Evolutionary conservation across 2,888 invertebrate genomes (phyloP), one percentile per base, ranked within the genome.

Genomic region (Ametastegia equiseti): DNA sequence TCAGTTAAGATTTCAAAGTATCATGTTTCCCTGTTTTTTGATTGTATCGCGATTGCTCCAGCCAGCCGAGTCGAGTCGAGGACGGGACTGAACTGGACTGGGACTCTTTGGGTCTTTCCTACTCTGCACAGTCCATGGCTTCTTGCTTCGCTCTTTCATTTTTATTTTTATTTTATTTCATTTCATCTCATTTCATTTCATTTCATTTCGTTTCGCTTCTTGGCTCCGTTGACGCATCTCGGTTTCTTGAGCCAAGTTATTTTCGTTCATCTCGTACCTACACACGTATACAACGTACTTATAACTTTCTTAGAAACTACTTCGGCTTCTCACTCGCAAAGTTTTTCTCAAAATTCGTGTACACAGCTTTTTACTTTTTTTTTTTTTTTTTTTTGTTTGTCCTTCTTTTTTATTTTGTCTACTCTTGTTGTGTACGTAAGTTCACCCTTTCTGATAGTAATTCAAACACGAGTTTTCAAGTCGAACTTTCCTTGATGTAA

Each of bases 1-100:
- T 85, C 87, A 89, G 89, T 89, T 89, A 89, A 89, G 88, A 89
- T 88, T 87, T 88, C 86, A 85, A 50, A 78, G 81, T 75, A 75
- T 75, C 75, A 75, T 54, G 75, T 75, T 75, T 54, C 75, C 47
- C 36, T 87, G 88, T 89, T 89, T 88, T 85, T 84, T 87, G 89
- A 89, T 89, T 88, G 86, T 89, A 89, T 89, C 89, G 85, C 75
- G 50, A 75, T 75, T 33, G 36, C 54, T 50, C 9, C 27, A 27
- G 27, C 42, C 11, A 42, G 42, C 42, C 11, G 42, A n/a, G n/a
- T n/a, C n/a, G n/a, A n/a, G n/a, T n/a, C n/a, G n/a, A n/a, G n/a
- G n/a, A n/a, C n/a, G n/a, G n/a, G n/a, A n/a, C n/a, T n/a, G n/a
- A n/a, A n/a, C n/a, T n/a, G n/a, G n/a, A n/a, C n/a, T n/a, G n/a